Base-by-base conservation (phyloP, 2,888 invertebrate species). In the Scaptomyza parva region DNA sequence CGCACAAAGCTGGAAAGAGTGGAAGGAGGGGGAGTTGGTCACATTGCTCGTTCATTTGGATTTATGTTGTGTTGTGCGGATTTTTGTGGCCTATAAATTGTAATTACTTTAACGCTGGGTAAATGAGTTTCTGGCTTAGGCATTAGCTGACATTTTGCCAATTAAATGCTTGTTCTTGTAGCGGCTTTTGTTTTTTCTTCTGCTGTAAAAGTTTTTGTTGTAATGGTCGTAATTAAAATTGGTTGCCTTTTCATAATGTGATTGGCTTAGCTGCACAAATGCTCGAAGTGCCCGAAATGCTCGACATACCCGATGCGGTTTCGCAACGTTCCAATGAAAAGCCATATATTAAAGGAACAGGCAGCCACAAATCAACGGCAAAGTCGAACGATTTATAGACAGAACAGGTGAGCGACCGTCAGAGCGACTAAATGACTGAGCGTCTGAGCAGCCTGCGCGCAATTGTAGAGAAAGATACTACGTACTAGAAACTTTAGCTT, bases 11-110 rank as follows among this genome's bases (percentile, higher is more conserved):
- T 24, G 30, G 8, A 17, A 17, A 2, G 0, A 20, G 5, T n/a
- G 20, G 7, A 9, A 17, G 6, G 4, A 11, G 8, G 17, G 8
- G 14, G 18, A 14, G 48, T 22, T 3, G 24, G 55, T 35, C 55
- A 52, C 26, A 59, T 18, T 65, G 81, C 50, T 59, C 82, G 74
- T 76, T 82, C 88, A 82, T 87, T 82, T 87, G 87, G 88, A 82
- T 82, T 82, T 87, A 82, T 82, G 82, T 82, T 78, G 82, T 87
- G 84, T 75, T 84, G 69, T 84, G 69, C 87, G 86, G 86, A 85
- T 88, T 86, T 88, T 86, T 88, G 85, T 85, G 77, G 88, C 83
- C 86, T 87, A 85, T 86, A 86, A 88, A 86, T 86, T 71, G 87
- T 86, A 88, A 86, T 88, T 87, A 88, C 85, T 86, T 84, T 78